Evolutionary conservation across 2,888 invertebrate genomes (phyloP).

Genomic region (Salticus scenicus): DNA sequence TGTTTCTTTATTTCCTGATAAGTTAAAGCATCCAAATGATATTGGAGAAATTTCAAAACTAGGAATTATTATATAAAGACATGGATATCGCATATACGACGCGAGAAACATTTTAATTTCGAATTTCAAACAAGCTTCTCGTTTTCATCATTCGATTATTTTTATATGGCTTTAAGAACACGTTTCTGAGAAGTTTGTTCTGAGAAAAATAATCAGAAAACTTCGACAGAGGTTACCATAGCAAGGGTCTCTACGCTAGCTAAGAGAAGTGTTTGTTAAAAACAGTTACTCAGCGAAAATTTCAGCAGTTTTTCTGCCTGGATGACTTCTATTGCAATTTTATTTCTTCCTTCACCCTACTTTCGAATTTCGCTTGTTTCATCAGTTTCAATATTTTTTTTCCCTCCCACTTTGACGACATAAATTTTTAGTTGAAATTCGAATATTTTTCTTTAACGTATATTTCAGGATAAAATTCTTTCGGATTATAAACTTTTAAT

Average conservation of each 20-base stretch:
- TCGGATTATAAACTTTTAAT: background rate
- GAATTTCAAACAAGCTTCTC: too few relatives aligned
- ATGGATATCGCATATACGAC: too few relatives aligned
- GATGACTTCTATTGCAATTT: slow-evolving; percentile 51
- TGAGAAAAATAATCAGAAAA: background rate
- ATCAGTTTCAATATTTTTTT: slow-evolving; percentile 32
- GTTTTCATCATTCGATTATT: too few relatives aligned
- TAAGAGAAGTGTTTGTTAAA: slow-evolving; percentile 44
- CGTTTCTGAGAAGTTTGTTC: background rate
- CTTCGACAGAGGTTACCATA: background rate
- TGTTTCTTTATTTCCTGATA: too few relatives aligned
- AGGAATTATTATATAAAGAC: too few relatives aligned
- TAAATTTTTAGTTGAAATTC: background rate
- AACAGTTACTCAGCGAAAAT: slow-evolving; percentile 63
- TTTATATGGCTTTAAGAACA: too few relatives aligned
- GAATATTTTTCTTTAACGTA: background rate
- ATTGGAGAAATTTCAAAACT: too few relatives aligned
- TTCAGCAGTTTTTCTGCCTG: slow-evolving; percentile 64
- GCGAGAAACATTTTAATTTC: too few relatives aligned
- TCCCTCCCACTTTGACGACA: background rate
- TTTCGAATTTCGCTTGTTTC: slow-evolving; percentile 55
- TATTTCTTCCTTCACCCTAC: background rate
- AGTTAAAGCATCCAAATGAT: too few relatives aligned
- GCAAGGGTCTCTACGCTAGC: background rate
- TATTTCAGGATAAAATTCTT: background rate